Evolutionary conservation across 2,888 invertebrate genomes (phyloP), one percentile per base, ranked within the genome.

Genomic region (Amblyteles armatorius): DNA sequence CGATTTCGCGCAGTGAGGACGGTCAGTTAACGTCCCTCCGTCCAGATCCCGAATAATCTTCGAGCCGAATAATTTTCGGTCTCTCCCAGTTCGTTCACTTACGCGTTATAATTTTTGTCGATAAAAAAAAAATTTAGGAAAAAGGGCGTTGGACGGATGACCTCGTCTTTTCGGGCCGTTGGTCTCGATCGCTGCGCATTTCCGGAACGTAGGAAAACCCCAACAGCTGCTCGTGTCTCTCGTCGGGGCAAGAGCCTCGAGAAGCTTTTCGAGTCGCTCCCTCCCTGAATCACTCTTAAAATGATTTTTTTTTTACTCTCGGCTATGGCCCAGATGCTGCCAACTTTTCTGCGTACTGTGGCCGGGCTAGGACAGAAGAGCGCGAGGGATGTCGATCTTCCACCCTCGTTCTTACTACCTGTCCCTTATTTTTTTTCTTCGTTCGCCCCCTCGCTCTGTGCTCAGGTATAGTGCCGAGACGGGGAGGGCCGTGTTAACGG

Each of bases 391-490:
- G 44, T 44, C 44, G 44, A 44, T 57, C 11, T 57, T 57, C 57
- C 57, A 57, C 26, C 57, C 60, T 63, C 63, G 44, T 63, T 63
- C 48, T 16, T 68, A 3, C 13, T 19, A 26, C 57, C 33, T 40
- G 7, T 72, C 36, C 55, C 22, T 26, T n/a, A 16, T 16, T 44
- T 68, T 4, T 63, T 63, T 29, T 19, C 63, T 6, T 3, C 19
- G 44, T 0, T 11, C 22, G 16, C 26, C 26, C 55, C 73, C 40
- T 40, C 55, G 73, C 13, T 60, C n/a, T 2, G 9, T 4, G 48
- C 63, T 74, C 73, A 74, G 73, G 73, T 74, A 74, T 48, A 40
- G n/a, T 44, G 29, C 44, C 44, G 60, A 73, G 40, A 72, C 40
- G 57, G n/a, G 9, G 44, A 48, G 44, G 60, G 9, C 40, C 6